phyloP scores from a whole-genome alignment of 2,113 vertebrate genomes.

The Salvelinus namaycush region DNA sequence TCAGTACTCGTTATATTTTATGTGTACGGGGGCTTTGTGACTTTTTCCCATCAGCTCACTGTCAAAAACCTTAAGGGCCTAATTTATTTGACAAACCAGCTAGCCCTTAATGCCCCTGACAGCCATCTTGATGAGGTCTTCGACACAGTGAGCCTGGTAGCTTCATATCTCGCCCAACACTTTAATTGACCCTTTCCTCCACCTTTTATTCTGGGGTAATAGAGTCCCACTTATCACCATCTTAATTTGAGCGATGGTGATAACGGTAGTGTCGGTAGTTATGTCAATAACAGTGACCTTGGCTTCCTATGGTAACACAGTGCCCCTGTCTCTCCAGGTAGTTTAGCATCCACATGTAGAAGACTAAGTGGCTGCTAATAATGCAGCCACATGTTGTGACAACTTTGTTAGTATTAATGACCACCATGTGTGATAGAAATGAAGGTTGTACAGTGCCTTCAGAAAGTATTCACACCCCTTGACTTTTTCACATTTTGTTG shows the following conservation, averaged over 20 bases:
- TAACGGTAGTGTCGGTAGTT: slow-evolving; percentile 17
- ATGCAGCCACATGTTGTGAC: no score
- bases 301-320: neutral
- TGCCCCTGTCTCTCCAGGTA: neutral
- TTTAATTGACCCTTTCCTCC: slow-evolving; percentile 54
- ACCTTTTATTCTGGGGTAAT: slow-evolving; percentile 46
- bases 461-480: no score
- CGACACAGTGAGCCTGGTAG: slow-evolving; percentile 43
- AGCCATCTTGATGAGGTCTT: slow-evolving; percentile 65
- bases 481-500: no score
- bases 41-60: slow-evolving; percentile 52
- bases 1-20: slow-evolving; percentile 54
- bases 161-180: slow-evolving; percentile 31
- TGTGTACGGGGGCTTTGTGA: slow-evolving; percentile 43
- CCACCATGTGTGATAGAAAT: no score
- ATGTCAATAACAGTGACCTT: slow-evolving; percentile 48
- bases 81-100: slow-evolving; percentile 70
- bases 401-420: no score
- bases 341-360: neutral
- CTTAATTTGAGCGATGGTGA: slow-evolving; percentile 40
- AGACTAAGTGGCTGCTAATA: neutral
- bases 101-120: slow-evolving; percentile 59
- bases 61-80: slow-evolving; percentile 61
- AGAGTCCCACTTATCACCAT: slow-evolving; percentile 46
- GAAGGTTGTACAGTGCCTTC: no score